A percentile compares a stretch with the other conserved stretches of the same genome.
Evolutionary conservation across 2,888 invertebrate species (phyloP).

Genomic region (Pollenia labialis): DNA sequence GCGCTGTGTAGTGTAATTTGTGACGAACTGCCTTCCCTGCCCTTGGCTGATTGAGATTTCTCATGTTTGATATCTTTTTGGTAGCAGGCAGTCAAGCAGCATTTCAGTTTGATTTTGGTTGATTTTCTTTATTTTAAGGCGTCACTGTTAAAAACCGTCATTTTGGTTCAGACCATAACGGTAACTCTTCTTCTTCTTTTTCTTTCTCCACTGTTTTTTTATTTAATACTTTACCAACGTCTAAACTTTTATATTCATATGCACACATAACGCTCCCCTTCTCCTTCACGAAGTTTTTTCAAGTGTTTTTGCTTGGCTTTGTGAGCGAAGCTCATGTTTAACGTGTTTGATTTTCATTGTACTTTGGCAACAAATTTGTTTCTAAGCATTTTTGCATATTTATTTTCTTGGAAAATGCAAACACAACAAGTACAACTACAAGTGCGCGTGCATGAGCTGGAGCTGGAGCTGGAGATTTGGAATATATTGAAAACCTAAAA

Average conservation of each 20-base stretch:
- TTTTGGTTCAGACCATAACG: slow-evolving; percentile 62
- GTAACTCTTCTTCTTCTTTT: slow-evolving; percentile 1
- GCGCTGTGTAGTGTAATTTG: slow-evolving; percentile 42
- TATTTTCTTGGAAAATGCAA: slow-evolving; percentile 72
- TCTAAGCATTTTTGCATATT: slow-evolving; percentile 74
- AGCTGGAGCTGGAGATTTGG: slow-evolving; percentile 24
- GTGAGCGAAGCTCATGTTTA: slow-evolving; percentile 61
- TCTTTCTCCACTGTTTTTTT: not conserved
- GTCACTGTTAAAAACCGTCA: slow-evolving; percentile 70
- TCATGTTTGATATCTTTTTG: slow-evolving; percentile 61
- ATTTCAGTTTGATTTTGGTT: slow-evolving; percentile 68
- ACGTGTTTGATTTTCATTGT: slow-evolving; percentile 70
- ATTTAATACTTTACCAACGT: slow-evolving; percentile 6
- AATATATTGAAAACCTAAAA: slow-evolving; percentile 55
- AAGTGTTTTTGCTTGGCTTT: slow-evolving; percentile 7
- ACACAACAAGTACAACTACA: slow-evolving; percentile 52
- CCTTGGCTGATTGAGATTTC: slow-evolving; percentile 26
- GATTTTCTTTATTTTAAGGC: slow-evolving; percentile 73
- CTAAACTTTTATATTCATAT: slow-evolving; percentile 69
- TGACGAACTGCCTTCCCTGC: slow-evolving; percentile 37
- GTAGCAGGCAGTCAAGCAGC: slow-evolving; percentile 61
- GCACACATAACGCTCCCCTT: slow-evolving; percentile 31
- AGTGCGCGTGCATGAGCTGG: not conserved
- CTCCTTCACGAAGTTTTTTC: not conserved
- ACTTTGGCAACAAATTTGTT: slow-evolving; percentile 72